Evolutionary conservation across 1,140 invertebrate species (phyloP).

Genomic region (Dinoponera quadriceps): DNA sequence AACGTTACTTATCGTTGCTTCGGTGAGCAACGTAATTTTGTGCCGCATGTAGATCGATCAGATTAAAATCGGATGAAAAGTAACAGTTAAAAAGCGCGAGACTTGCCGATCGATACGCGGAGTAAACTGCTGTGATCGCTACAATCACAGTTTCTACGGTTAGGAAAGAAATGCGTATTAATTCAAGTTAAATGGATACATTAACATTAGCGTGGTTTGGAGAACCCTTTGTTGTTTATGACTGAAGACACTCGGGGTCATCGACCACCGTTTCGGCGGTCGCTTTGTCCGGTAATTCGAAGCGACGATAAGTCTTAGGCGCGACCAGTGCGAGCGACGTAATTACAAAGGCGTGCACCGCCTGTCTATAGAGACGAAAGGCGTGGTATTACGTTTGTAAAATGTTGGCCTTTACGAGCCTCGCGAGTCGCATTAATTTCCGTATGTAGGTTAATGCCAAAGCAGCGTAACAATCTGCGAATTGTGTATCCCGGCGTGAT

Average conservation of each 20-base stretch:
- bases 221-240: neutral
- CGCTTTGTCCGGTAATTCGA: conserved; percentile 27
- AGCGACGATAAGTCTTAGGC: conserved; percentile 52
- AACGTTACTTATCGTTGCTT: neutral
- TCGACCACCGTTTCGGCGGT: conserved; percentile 26
- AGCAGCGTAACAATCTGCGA: conserved; percentile 75
- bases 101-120: no score
- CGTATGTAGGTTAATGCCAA: conserved; percentile 81
- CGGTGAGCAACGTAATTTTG: neutral
- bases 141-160: no score
- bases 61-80: no score
- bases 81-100: no score
- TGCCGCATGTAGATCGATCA: neutral
- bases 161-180: no score
- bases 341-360: conserved; percentile 65
- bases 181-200: no score
- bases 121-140: no score
- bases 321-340: conserved; percentile 60
- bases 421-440: conserved; percentile 60
- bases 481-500: conserved; percentile 73
- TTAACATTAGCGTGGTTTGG: neutral
- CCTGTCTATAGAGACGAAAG: conserved; percentile 54
- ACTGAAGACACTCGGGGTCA: neutral
- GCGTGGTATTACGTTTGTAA: conserved; percentile 66
- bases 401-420: conserved; percentile 42